Base-by-base conservation (phyloP, 2,888 invertebrate genomes). In the Eutolmus rufibarbis region DNA sequence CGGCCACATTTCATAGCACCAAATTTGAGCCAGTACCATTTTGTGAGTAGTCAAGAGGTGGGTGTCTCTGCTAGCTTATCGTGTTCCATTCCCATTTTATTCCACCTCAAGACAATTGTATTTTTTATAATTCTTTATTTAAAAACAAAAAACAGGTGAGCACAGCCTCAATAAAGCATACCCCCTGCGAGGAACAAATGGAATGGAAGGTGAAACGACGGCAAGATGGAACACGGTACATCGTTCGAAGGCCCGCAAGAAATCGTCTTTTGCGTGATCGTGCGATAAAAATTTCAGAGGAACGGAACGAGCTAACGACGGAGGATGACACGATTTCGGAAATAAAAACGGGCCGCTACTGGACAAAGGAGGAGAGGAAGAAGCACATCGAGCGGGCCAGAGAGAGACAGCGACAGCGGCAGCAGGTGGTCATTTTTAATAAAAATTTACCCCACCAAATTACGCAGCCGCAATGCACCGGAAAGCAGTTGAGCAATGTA, bases 241-340 rank as follows among this genome's bases (percentile, higher is more conserved):
- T 97, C 89, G 95, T 96, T 0, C 93, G 96, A 74, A 92, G 96
- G 46, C 96, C 96, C 0, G 94, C 95, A 0, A 93, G 96, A 78
- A 95, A 94, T 91, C 93, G 95, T 87, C 92, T 96, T 31, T 92
- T 96, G 81, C 94, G 95, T 89, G 95, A 96, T 89, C 92, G 96
- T 74, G 96, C 95, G 3, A 93, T 95, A 87, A 94, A 95, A 90
- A 94, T 96, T 88, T 94, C 94, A 43, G 95, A 95, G 89, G 95
- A 96, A 90, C 93, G 96, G 19, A 92, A 93, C 74, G 92, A 92
- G 16, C 93, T 95, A 86, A 95, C 95, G 0, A 96, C 96, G 0
- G 96, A 97, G 91, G 96, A 97, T 90, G 96, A 97, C 90, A 95
- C 96, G 28, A 94, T 95, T 92, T 96, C 96, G 16, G 96, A 96